Percentiles rank a stretch among this genome's conserved stretches.
Conservation (phyloP, 2,888 invertebrate genomes). For the Macropis europaea region DNA sequence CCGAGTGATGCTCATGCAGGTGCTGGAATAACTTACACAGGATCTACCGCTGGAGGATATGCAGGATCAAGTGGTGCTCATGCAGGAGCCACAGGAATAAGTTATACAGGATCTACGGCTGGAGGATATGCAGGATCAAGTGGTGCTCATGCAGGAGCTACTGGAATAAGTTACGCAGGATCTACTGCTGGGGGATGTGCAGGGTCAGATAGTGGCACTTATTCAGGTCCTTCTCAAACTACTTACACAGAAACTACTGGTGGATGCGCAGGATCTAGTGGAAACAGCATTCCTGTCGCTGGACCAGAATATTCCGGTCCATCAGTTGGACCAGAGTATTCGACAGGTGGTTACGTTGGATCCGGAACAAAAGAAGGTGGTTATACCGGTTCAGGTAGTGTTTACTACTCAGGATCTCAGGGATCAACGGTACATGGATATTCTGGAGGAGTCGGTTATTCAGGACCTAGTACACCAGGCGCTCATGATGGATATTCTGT, state of each 20-base stretch:
- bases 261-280: conserved; percentile 18
- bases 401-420: conserved; percentile 23
- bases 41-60: conserved; percentile 21
- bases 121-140: conserved; percentile 20
- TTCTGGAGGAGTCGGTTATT: conserved; percentile 9
- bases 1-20: too few relatives aligned
- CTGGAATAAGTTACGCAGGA: conserved; percentile 1
- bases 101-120: conserved; percentile 20
- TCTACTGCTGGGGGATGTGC: too few relatives aligned
- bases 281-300: conserved; percentile 12
- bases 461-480: neutral
- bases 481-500: neutral
- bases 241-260: conserved; percentile 24
- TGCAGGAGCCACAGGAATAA: conserved; percentile 6
- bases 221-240: neutral
- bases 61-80: neutral
- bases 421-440: neutral
- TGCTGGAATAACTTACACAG: too few relatives aligned
- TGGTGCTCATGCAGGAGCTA: conserved; percentile 13
- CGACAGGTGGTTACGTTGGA: conserved; percentile 19
- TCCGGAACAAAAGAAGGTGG: conserved; percentile 18
- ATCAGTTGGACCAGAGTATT: neutral
- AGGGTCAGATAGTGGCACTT: neutral
- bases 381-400: conserved; percentile 13
- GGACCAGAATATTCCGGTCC: neutral